Conservation (phyloP, 2,888 invertebrate genomes). For the Ectemnius lituratus region DNA sequence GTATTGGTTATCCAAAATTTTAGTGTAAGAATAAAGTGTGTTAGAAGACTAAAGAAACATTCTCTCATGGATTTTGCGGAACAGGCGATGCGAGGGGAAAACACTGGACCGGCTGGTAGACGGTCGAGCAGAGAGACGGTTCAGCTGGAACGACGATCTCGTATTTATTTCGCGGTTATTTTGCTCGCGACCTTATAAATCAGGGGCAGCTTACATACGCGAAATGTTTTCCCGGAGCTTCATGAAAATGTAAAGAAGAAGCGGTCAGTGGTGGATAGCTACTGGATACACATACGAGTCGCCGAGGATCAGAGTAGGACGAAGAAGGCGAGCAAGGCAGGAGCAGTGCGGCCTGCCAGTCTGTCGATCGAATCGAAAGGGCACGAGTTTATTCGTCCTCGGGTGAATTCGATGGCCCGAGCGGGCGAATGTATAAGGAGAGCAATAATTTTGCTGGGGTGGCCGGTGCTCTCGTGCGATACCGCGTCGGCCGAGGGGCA, state of each 20-base stretch:
- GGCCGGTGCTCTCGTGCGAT: slow-evolving; percentile 42
- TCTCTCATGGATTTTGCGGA: not conserved
- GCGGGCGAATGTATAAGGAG: slow-evolving; percentile 73
- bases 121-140: too few relatives aligned
- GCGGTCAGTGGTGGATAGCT: not conserved
- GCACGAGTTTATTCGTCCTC: slow-evolving; percentile 66
- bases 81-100: too few relatives aligned
- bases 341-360: not conserved
- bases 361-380: slow-evolving; percentile 22
- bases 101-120: too few relatives aligned
- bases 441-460: slow-evolving; percentile 73
- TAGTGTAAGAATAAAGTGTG: too few relatives aligned
- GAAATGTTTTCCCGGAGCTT: slow-evolving; percentile 17
- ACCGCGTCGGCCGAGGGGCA: slow-evolving; percentile 39
- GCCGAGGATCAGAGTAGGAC: too few relatives aligned
- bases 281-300: too few relatives aligned
- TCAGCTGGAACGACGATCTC: not conserved
- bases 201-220: slow-evolving; percentile 14
- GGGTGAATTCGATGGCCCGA: slow-evolving; percentile 67
- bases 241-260: slow-evolving; percentile 38
- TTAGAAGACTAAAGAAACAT: not conserved
- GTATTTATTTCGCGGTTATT: slow-evolving; percentile 22
- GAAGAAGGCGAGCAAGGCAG: too few relatives aligned
- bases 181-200: slow-evolving; percentile 10
- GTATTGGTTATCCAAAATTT: too few relatives aligned